Evolutionary conservation across 1,140 invertebrate genomes (phyloP).

Genomic region (Homarus americanus): DNA sequence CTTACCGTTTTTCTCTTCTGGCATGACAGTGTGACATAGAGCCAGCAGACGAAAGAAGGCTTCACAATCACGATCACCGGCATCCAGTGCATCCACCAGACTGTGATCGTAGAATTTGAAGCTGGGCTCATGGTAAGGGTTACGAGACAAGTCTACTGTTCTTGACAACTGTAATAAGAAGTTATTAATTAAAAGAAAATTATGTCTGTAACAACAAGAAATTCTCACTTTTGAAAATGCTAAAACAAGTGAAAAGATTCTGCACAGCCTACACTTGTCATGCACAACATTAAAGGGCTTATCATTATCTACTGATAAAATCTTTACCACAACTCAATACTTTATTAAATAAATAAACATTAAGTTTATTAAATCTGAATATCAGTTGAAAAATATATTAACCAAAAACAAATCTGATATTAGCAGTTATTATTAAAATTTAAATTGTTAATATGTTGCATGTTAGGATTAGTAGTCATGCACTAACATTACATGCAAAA

Average conservation of each 20-base stretch:
- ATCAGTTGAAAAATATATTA: no score
- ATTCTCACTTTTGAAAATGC: background rate
- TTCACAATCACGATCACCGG: conserved; percentile 85
- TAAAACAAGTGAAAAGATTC: background rate
- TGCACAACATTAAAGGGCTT: background rate
- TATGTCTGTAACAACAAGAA: background rate
- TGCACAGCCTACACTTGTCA: background rate
- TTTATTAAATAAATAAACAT: background rate
- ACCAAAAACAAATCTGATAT: no score
- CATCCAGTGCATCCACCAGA: conserved; percentile 90
- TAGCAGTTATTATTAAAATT: background rate
- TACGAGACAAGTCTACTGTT: conserved; percentile 95
- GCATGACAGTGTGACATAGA: conserved; percentile 98
- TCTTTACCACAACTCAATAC: background rate
- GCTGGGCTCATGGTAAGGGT: conserved; percentile 92
- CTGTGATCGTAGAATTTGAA: conserved; percentile 96
- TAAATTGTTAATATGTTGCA: no score
- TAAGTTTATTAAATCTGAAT: no score
- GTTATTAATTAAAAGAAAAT: background rate
- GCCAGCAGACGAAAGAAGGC: conserved; percentile 94
- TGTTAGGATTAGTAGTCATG: background rate
- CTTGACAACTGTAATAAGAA: background rate
- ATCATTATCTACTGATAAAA: background rate
- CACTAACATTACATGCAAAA: background rate
- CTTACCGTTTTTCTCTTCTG: conserved; percentile 91